Base-by-base conservation (phyloP, 2,888 invertebrate species). In the Tolmerus cingulatus region DNA sequence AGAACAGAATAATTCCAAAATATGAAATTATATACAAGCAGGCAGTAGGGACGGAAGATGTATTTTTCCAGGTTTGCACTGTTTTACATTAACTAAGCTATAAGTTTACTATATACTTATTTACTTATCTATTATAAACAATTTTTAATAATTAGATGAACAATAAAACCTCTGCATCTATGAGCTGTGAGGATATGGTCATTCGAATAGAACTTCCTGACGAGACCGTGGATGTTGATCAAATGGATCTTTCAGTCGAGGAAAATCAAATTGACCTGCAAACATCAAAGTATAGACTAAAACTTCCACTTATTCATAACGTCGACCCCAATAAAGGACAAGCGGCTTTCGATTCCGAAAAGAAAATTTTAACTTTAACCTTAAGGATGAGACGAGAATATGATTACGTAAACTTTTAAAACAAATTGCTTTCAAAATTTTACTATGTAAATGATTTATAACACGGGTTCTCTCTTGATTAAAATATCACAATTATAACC, bases 101-200 rank as follows among this genome's bases (percentile, higher is more conserved):
- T 7, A 34, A 34, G 3, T 34, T 5, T 34, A 34, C 34, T n/a
- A n/a, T n/a, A n/a, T n/a, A n/a, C n/a, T n/a, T n/a, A n/a, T n/a
- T n/a, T n/a, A n/a, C n/a, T 34, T 0, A 34, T 4, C 7, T 34
- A 34, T 27, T 23, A 12, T 57, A 82, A 57, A 82, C 12, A 74
- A 7, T 14, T 88, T 90, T 91, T 85, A 93, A 19, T 19, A 23
- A 19, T 43, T 43, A 97, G 96, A 96, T 97, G 94, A 96, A 96
- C 0, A 95, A 95, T 88, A 97, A 97, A 91, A 96, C 96, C 0
- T 95, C 96, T 23, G 93, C 95, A 1, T 95, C 97, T 0, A 94
- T 97, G 3, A 97, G 97, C 90, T 98, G 98, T 92, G 98, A 98
- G 92, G 96, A 97, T 91, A 95, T 98, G 92, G 94, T 97, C n/a